A percentile compares a stretch with the other conserved stretches of the same genome.
phyloP scores from a whole-genome alignment of 2,113 vertebrate genomes.

The Spea bombifrons region DNA sequence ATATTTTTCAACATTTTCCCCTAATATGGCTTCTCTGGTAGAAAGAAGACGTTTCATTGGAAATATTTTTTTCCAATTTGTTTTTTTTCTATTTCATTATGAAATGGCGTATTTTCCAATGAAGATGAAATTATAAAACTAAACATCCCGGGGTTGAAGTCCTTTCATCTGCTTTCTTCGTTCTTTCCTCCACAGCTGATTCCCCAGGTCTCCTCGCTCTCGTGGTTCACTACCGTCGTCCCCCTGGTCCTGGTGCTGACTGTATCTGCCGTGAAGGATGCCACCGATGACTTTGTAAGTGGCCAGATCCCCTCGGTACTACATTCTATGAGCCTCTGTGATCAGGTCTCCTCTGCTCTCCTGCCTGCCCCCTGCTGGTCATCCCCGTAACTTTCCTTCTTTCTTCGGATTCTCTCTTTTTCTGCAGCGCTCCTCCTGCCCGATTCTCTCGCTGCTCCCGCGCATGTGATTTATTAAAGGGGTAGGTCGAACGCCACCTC shows the following conservation, averaged over 20 bases:
- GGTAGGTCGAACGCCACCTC: not conserved
- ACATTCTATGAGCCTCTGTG: not conserved
- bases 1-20: too few species aligned
- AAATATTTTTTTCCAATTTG: too few species aligned
- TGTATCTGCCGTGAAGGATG: slow-evolving; percentile 87
- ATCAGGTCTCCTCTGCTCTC: not conserved
- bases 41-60: too few species aligned
- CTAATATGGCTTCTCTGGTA: too few species aligned
- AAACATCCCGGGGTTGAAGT: too few species aligned
- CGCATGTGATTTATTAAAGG: not conserved
- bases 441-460: not conserved
- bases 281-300: slow-evolving; percentile 85
- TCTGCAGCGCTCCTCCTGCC: not conserved
- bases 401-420: not conserved
- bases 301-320: not conserved
- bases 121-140: too few species aligned
- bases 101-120: too few species aligned
- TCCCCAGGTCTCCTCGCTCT: slow-evolving; percentile 85
- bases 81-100: too few species aligned
- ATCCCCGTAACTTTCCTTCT: too few species aligned
- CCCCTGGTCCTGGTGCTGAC: slow-evolving; percentile 83
- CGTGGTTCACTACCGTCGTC: slow-evolving; percentile 90
- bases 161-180: too few species aligned
- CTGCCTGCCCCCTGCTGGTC: not conserved
- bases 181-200: slow-evolving; percentile 71